phyloP scores from a whole-genome alignment of 2,888 invertebrate genomes.

The Aproaerema taeniolella region DNA sequence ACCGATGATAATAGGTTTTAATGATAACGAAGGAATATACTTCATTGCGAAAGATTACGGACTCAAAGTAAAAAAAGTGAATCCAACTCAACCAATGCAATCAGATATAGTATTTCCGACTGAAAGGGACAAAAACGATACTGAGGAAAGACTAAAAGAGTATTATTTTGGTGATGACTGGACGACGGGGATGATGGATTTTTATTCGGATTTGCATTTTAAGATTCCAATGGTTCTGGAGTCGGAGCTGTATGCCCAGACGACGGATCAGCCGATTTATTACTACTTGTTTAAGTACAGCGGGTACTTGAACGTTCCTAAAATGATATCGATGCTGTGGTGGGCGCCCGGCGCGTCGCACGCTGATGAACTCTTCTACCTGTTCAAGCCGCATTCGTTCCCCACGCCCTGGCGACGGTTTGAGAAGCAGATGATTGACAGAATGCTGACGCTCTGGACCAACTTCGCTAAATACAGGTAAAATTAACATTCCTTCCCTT shows the following conservation, averaged over 20 bases:
- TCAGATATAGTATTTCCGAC: slow-evolving; percentile 51
- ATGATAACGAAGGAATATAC: slow-evolving; percentile 61
- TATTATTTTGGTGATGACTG: slow-evolving; percentile 51
- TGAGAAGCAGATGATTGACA: slow-evolving; percentile 48
- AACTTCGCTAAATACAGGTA: slow-evolving; percentile 69
- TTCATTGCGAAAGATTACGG: slow-evolving; percentile 59
- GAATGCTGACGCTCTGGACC: slow-evolving; percentile 65
- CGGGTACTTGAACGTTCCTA: slow-evolving; percentile 58
- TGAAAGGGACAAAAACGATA: slow-evolving; percentile 42
- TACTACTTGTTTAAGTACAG: slow-evolving; percentile 60
- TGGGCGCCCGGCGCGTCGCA: slow-evolving; percentile 55
- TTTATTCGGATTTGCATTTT: slow-evolving; percentile 61
- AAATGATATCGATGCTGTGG: slow-evolving; percentile 48
- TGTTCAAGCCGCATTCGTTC: slow-evolving; percentile 58
- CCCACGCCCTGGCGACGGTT: slow-evolving; percentile 50
- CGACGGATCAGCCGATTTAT: slow-evolving; percentile 54
- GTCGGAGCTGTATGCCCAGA: slow-evolving; percentile 48
- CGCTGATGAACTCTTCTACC: slow-evolving; percentile 63
- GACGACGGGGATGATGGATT: slow-evolving; percentile 61
- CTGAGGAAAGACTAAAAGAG: slow-evolving; percentile 36
- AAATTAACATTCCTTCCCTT: neutral
- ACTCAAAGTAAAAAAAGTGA: slow-evolving; percentile 34
- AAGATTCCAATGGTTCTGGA: slow-evolving; percentile 58
- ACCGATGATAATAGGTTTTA: slow-evolving; percentile 65
- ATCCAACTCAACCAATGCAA: slow-evolving; percentile 39